phyloP scores from a whole-genome alignment of 2,113 vertebrate genomes.

The Tretioscincus oriximinensis region DNA sequence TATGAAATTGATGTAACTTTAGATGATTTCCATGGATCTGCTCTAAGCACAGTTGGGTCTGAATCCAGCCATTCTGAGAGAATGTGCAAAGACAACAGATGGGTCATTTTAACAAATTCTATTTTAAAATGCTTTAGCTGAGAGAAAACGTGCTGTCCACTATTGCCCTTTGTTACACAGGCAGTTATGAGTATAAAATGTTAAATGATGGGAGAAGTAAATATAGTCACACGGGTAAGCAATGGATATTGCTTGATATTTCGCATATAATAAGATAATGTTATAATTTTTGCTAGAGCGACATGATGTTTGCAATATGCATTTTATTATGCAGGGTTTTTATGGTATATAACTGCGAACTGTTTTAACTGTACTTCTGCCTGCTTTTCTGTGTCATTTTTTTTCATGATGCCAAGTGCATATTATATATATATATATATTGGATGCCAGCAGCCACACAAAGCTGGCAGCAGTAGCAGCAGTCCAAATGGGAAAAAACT shows the following conservation, averaged over 20 bases:
- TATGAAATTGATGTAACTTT: no score
- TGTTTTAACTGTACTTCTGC: no score
- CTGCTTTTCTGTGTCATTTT: no score
- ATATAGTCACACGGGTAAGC: not conserved
- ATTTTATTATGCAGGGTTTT: constrained; percentile 19
- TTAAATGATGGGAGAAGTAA: constrained; percentile 4
- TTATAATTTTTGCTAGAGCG: constrained; percentile 15
- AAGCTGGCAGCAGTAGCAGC: no score
- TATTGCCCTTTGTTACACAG: not conserved
- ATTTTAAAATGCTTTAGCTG: constrained; percentile 18
- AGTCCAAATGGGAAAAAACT: no score
- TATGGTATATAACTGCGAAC: not conserved
- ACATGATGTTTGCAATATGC: constrained; percentile 29
- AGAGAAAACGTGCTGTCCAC: not conserved
- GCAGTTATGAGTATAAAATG: not conserved
- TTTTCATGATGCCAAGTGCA: no score
- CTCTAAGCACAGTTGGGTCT: not conserved
- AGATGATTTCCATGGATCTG: not conserved
- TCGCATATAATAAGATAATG: constrained; percentile 1
- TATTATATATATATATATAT: no score
- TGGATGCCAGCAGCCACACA: no score
- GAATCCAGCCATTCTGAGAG: not conserved
- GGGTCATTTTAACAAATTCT: not conserved
- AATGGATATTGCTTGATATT: not conserved
- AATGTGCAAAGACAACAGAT: not conserved